These are phyloP conservation scores for Diadumene lineata DNA, from an alignment of 92 coral and sea anemone species.

Conservation along the genomic window DNA sequence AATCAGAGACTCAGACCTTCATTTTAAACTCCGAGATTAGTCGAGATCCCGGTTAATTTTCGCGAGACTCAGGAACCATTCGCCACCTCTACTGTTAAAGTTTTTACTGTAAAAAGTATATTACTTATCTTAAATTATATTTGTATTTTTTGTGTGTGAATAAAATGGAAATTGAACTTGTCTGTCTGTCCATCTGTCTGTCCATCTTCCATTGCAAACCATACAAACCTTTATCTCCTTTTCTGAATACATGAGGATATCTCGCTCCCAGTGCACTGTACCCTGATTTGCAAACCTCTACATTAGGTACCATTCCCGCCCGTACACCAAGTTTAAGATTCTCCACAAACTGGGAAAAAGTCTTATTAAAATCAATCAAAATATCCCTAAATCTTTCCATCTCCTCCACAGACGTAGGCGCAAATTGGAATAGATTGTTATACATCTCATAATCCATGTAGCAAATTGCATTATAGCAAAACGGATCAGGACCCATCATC, in stretches of 20 bases:
- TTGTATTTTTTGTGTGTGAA: too few relatives aligned
- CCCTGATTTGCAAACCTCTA: constrained; percentile 47
- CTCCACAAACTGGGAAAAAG: constrained; percentile 39
- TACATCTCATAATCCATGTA: constrained; percentile 29
- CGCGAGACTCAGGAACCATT: too few relatives aligned
- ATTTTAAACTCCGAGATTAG: too few relatives aligned
- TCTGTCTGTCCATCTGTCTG: too few relatives aligned
- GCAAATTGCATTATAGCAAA: constrained; percentile 57
- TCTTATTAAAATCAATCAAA: constrained; percentile 46
- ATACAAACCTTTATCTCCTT: constrained; percentile 54
- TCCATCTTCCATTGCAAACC: too few relatives aligned
- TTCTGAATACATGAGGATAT: constrained; percentile 38
- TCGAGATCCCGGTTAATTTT: too few relatives aligned
- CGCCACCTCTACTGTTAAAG: too few relatives aligned
- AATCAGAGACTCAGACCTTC: too few relatives aligned
- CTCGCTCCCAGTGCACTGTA: constrained; percentile 39
- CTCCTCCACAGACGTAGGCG: constrained; percentile 48
- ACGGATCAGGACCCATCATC: constrained; percentile 63
- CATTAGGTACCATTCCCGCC: constrained; percentile 55
- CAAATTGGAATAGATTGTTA: constrained; percentile 30
- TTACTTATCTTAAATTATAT: too few relatives aligned
- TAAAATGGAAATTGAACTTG: too few relatives aligned
- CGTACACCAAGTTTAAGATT: constrained; percentile 54
- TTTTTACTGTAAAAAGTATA: too few relatives aligned
- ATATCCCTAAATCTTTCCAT: constrained; percentile 39